phyloP scores from a whole-genome alignment of 2,888 invertebrate species.

The Sturmia bella region DNA sequence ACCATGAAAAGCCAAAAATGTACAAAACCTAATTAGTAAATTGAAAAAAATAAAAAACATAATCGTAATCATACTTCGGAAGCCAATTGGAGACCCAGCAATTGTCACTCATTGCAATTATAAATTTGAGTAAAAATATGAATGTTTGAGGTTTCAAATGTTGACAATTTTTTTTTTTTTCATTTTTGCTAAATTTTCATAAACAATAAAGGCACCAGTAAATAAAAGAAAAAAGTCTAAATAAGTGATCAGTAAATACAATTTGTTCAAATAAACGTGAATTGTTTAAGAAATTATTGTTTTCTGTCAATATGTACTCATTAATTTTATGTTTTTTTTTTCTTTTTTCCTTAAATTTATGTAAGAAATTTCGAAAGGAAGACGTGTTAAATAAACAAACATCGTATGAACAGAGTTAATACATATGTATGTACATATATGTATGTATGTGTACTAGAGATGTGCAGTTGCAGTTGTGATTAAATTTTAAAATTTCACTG shows the following conservation, averaged over 20 bases:
- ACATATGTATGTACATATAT: too few species aligned
- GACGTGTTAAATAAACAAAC: constrained; percentile 10
- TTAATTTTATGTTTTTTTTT: constrained; percentile 17
- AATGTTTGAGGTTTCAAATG: constrained; percentile 6
- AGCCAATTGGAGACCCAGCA: constrained; percentile 21
- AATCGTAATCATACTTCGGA: constrained; percentile 11
- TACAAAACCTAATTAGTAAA: constrained; percentile 25
- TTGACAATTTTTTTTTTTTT: constrained; percentile 19
- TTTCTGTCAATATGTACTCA: constrained; percentile 9
- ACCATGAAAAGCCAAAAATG: constrained; percentile 44
- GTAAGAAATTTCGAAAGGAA: constrained; percentile 35
- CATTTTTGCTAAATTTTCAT: constrained; percentile 30
- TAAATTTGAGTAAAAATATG: constrained; percentile 3
- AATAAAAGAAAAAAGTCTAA: neutral
- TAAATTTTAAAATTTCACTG: too few species aligned
- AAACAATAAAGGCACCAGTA: neutral
- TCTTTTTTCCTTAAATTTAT: constrained; percentile 19
- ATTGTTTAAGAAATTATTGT: constrained; percentile 43
- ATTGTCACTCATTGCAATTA: constrained; percentile 37
- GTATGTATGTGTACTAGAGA: too few species aligned
- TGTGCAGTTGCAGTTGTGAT: too few species aligned
- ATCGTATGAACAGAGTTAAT: too few species aligned
- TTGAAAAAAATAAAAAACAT: constrained; percentile 18
- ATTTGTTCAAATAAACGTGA: constrained; percentile 57
- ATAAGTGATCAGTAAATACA: constrained; percentile 21